Conservation (phyloP, 2,888 invertebrate species). For the Patella ulyssiponensis region DNA sequence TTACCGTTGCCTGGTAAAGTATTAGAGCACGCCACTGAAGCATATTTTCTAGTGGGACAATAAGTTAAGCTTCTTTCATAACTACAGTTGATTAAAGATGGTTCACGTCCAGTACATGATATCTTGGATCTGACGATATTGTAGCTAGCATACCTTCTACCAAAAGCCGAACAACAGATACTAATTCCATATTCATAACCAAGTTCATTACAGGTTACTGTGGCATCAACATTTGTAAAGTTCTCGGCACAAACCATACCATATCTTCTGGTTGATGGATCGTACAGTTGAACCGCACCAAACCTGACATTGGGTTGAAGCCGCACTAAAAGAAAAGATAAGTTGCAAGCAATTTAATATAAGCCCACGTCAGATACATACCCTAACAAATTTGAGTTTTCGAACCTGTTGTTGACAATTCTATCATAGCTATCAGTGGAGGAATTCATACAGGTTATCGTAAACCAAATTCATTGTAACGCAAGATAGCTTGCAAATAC, state of each 20-base stretch:
- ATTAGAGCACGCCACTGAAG: constrained; percentile 58
- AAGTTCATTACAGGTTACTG: constrained; percentile 47
- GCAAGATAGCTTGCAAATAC: no score
- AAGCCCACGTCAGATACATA: no score
- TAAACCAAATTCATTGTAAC: no score
- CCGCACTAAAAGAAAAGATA: constrained; percentile 39
- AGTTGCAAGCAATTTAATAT: background rate
- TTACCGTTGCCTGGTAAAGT: constrained; percentile 50
- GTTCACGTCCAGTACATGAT: constrained; percentile 47
- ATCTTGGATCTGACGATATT: constrained; percentile 46
- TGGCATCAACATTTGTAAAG: constrained; percentile 52
- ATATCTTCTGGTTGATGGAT: constrained; percentile 37
- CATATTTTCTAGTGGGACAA: constrained; percentile 54
- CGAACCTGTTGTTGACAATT: no score
- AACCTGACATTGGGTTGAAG: constrained; percentile 50
- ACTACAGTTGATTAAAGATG: constrained; percentile 44
- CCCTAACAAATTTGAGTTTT: no score
- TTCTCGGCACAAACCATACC: constrained; percentile 54
- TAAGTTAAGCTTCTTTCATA: constrained; percentile 39
- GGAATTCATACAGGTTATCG: no score
- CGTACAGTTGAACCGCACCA: constrained; percentile 53
- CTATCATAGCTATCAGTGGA: no score
- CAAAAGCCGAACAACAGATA: constrained; percentile 57
- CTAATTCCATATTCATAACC: constrained; percentile 54
- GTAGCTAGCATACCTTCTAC: constrained; percentile 35